Evolutionary conservation across 2,797 vertebrate genomes (phyloP).

Genomic region (Oreortyx pictus): DNA sequence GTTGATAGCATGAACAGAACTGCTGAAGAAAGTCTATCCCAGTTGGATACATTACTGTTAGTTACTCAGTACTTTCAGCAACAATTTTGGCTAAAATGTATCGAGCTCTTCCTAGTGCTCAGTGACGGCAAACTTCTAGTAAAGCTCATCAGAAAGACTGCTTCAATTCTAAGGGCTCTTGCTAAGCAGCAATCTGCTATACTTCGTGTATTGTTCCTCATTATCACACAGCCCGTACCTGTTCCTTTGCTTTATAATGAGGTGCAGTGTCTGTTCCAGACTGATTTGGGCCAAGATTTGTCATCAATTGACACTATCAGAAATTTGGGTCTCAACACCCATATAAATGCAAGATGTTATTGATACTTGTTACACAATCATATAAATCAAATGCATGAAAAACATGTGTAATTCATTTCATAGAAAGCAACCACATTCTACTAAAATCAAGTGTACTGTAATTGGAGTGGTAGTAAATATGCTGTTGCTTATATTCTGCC

Average conservation of each 20-base stretch:
- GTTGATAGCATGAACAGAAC: conserved; percentile 29
- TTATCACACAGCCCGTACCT: not conserved
- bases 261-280: not conserved
- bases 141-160: not conserved
- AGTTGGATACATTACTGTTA: not conserved
- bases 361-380: not conserved
- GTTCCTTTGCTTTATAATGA: not conserved
- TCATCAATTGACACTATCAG: not conserved
- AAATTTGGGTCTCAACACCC: not conserved
- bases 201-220: not conserved
- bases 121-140: not conserved
- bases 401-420: not conserved
- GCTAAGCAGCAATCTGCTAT: not conserved
- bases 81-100: not conserved
- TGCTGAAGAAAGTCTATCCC: not conserved
- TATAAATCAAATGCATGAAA: not conserved
- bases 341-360: not conserved
- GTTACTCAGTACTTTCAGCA: not conserved
- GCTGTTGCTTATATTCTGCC: not conserved
- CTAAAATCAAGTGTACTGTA: not conserved
- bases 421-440: not conserved
- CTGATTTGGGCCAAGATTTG: not conserved
- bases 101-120: not conserved
- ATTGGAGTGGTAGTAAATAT: not conserved
- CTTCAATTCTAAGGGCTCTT: not conserved